Conservation (phyloP, 2,797 vertebrate genomes). For the Bovichtus diacanthus region DNA sequence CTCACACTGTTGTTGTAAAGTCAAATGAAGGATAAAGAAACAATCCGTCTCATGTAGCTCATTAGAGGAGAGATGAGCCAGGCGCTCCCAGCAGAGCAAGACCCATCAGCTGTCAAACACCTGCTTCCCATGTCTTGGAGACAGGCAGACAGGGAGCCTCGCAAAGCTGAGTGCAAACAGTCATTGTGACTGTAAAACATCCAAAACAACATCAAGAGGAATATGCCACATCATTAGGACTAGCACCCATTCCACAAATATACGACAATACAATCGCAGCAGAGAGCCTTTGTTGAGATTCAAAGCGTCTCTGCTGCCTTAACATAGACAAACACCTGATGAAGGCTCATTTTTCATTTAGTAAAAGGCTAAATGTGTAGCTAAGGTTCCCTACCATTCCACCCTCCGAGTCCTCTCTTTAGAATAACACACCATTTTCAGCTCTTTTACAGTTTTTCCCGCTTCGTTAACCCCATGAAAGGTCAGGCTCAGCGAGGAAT, state of each 20-base stretch:
- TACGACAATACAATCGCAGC: slow-evolving; percentile 6
- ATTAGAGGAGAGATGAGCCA: slow-evolving; percentile 76
- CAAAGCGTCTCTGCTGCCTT: slow-evolving; percentile 7
- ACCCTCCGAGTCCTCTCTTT: neutral
- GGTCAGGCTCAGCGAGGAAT: slow-evolving; percentile 8
- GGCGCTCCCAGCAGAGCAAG: slow-evolving; percentile 61
- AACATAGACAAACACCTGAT: slow-evolving; percentile 35
- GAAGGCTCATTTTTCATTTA: neutral
- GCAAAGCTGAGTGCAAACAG: slow-evolving; percentile 54
- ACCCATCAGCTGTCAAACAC: slow-evolving; percentile 78
- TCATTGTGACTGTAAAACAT: slow-evolving; percentile 50
- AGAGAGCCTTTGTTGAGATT: slow-evolving; percentile 29
- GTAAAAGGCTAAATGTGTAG: slow-evolving; percentile 14
- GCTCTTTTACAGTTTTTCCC: neutral
- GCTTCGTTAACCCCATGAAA: slow-evolving; percentile 28
- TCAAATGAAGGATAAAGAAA: slow-evolving; percentile 81
- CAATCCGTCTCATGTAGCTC: slow-evolving; percentile 69
- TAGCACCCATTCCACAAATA: slow-evolving; percentile 28
- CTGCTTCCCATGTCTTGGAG: slow-evolving; percentile 67
- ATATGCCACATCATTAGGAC: slow-evolving; percentile 50
- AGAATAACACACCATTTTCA: neutral
- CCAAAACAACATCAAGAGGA: slow-evolving; percentile 69
- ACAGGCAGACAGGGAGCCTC: slow-evolving; percentile 46
- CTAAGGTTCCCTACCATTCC: neutral
- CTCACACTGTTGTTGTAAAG: slow-evolving; percentile 74